phyloP scores from a whole-genome alignment of 1,140 invertebrate genomes.

The Trigoniulus corallinus region DNA sequence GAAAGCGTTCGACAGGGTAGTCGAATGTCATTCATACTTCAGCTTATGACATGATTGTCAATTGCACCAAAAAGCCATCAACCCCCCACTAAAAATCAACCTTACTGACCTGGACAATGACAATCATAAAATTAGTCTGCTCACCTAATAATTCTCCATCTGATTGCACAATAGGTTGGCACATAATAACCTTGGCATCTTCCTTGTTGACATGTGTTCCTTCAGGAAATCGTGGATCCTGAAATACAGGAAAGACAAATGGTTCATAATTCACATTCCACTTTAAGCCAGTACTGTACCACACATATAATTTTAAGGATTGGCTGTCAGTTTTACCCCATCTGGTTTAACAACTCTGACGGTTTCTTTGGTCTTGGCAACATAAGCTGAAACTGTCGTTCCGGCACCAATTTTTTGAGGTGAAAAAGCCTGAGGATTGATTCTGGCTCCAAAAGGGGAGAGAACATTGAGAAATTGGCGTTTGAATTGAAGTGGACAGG shows the following conservation, averaged over 20 bases:
- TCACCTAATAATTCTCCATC: slow-evolving; percentile 31
- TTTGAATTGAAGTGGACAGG: no score
- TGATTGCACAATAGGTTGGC: slow-evolving; percentile 36
- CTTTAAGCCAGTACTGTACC: not conserved
- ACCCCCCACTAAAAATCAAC: no score
- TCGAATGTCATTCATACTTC: no score
- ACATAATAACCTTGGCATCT: slow-evolving; percentile 28
- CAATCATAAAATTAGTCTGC: no score
- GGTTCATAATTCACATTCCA: slow-evolving; percentile 1
- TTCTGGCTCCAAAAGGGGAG: not conserved
- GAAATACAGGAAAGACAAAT: no score
- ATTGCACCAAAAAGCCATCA: no score
- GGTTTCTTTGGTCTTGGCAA: slow-evolving; percentile 30
- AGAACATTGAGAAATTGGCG: no score
- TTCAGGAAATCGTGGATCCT: slow-evolving; percentile 30
- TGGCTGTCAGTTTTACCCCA: slow-evolving; percentile 12
- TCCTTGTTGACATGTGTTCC: slow-evolving; percentile 23
- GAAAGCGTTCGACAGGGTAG: no score
- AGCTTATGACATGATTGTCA: not conserved
- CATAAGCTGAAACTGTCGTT: slow-evolving; percentile 30
- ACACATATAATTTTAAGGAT: not conserved
- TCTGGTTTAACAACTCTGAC: slow-evolving; percentile 22
- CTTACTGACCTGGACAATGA: no score
- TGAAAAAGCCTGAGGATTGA: not conserved
- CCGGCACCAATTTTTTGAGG: slow-evolving; percentile 13